phyloP scores from a whole-genome alignment of 1,140 invertebrate species.

The Drosophila nasuta region DNA sequence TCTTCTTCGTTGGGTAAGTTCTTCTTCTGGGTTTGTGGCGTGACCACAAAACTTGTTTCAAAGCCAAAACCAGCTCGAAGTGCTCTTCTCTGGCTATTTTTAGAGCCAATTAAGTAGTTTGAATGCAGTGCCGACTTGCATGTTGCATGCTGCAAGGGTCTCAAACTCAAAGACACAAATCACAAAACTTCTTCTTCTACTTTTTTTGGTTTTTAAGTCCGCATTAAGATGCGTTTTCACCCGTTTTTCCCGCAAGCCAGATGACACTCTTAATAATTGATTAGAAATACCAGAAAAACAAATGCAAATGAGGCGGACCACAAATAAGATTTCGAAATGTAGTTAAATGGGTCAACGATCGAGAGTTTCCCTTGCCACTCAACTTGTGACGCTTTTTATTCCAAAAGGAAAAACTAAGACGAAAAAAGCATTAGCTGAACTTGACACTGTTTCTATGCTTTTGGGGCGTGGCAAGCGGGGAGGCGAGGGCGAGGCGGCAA shows the following conservation, averaged over 20 bases:
- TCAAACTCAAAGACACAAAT: not conserved
- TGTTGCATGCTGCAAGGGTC: conserved; percentile 10
- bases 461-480: too few relatives aligned
- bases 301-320: conserved; percentile 57
- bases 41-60: conserved; percentile 56
- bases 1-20: conserved; percentile 1
- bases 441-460: conserved; percentile 31
- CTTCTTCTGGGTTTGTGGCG: conserved; percentile 26
- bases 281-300: conserved; percentile 58
- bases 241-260: conserved; percentile 18
- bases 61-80: conserved; percentile 60
- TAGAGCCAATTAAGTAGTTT: conserved; percentile 75
- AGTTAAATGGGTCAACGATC: conserved; percentile 71
- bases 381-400: not conserved
- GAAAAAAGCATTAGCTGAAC: conserved; percentile 23
- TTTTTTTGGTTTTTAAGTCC: not conserved
- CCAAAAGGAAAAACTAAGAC: not conserved
- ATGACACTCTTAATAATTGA: conserved; percentile 59
- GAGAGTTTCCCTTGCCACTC: conserved; percentile 11
- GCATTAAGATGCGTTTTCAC: conserved; percentile 61
- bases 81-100: conserved; percentile 57
- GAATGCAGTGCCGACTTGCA: conserved; percentile 17
- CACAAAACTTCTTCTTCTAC: not conserved
- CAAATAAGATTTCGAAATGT: conserved; percentile 47
- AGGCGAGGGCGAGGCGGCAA: not conserved